Percentiles rank a stretch among this genome's conserved stretches.
phyloP scores from a whole-genome alignment of 2,113 vertebrate genomes.

The Peromyscus californicus region DNA sequence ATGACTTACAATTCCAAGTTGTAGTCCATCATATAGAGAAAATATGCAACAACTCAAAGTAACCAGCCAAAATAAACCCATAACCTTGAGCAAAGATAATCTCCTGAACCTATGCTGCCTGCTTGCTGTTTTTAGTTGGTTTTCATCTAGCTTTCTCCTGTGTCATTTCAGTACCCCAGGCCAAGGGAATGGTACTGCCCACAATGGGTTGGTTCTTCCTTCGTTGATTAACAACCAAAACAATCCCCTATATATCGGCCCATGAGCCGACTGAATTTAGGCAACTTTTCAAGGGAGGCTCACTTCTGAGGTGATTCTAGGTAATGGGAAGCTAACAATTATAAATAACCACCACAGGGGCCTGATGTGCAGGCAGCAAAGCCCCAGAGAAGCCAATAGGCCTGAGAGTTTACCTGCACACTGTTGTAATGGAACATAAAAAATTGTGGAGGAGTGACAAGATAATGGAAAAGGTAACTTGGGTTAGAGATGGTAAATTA shows the following conservation, averaged over 20 bases:
- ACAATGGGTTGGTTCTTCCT: too few species aligned
- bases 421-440: background rate
- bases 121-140: too few species aligned
- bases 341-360: background rate
- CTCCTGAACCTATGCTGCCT: background rate
- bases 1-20: background rate
- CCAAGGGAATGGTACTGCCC: background rate
- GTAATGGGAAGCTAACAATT: background rate
- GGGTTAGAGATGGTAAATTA: background rate
- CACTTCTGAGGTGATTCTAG: background rate
- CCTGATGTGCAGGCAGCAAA: background rate
- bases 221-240: background rate
- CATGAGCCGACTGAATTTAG: background rate
- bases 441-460: background rate
- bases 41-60: background rate
- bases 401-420: background rate
- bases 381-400: background rate
- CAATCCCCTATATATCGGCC: too few species aligned
- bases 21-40: too few species aligned
- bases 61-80: background rate
- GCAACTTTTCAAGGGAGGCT: too few species aligned
- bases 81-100: too few species aligned
- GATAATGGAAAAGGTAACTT: background rate
- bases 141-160: background rate
- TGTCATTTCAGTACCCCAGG: too few species aligned